Percentiles rank a stretch among this genome's conserved stretches.
Conservation (phyloP, 2,797 vertebrate genomes). For the Acridotheres tristis region DNA sequence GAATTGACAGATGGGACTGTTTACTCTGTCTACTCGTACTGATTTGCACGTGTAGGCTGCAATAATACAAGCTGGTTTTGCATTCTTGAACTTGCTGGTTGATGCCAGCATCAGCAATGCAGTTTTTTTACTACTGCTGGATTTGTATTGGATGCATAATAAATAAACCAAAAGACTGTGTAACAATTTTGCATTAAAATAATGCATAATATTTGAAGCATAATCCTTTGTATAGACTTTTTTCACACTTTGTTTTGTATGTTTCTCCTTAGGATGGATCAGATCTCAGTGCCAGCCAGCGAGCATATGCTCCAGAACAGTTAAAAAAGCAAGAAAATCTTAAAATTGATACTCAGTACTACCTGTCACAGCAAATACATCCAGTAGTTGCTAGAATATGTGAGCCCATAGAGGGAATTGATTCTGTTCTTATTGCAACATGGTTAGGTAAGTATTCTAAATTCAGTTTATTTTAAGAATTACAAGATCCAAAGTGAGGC, state of each 20-base stretch:
- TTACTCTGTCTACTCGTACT: slow-evolving; percentile 69
- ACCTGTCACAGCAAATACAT: slow-evolving; percentile 95
- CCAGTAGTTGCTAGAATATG: slow-evolving; percentile 97
- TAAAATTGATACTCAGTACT: slow-evolving; percentile 91
- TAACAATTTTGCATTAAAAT: slow-evolving; percentile 17
- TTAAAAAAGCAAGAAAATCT: slow-evolving; percentile 92
- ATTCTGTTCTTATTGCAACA: slow-evolving; percentile 89
- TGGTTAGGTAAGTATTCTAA: slow-evolving; percentile 88
- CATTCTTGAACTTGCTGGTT: slow-evolving; percentile 62
- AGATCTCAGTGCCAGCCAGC: slow-evolving; percentile 87
- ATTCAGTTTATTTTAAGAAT: neutral
- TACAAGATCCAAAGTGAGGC: neutral
- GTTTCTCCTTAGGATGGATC: slow-evolving; percentile 88
- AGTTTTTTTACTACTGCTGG: slow-evolving; percentile 21
- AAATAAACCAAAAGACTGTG: slow-evolving; percentile 13
- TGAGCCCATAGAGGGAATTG: slow-evolving; percentile 95
- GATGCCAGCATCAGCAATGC: slow-evolving; percentile 59
- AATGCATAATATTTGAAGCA: neutral
- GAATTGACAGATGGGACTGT: slow-evolving; percentile 71
- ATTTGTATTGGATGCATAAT: slow-evolving; percentile 48
- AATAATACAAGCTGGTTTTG: slow-evolving; percentile 69
- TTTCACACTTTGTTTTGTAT: neutral
- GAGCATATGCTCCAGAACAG: slow-evolving; percentile 93
- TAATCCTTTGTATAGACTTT: neutral
- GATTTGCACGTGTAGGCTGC: slow-evolving; percentile 69